Conservation (phyloP, 2,113 vertebrate species). For the Microcebus lehilahytsara region DNA sequence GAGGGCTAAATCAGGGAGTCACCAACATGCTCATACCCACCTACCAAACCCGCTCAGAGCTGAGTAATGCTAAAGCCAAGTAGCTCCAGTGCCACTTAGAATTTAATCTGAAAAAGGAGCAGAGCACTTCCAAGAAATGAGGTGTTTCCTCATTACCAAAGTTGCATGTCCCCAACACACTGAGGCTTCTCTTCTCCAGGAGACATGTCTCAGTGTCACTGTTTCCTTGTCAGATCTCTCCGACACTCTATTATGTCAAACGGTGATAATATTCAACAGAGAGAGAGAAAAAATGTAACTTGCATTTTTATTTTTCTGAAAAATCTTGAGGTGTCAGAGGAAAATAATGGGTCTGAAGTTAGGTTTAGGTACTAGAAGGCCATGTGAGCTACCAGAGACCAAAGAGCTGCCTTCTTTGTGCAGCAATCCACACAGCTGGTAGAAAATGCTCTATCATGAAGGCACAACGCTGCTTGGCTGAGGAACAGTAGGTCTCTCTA, state of each 20-base stretch:
- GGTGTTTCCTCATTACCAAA: neutral
- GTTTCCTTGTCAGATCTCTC: neutral
- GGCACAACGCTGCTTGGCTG: neutral
- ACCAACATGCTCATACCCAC: neutral
- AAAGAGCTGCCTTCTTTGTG: neutral
- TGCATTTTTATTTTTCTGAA: slow-evolving; percentile 13
- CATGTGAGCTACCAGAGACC: neutral
- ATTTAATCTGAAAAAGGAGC: neutral
- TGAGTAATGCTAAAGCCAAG: neutral
- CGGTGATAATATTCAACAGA: neutral
- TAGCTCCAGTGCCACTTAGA: neutral
- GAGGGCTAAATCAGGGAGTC: neutral
- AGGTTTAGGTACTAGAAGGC: neutral
- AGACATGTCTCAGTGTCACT: neutral
- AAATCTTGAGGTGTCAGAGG: neutral
- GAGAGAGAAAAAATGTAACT: neutral
- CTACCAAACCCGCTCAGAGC: neutral
- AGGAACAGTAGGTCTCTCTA: neutral
- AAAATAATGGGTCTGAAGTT: neutral
- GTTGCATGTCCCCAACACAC: neutral
- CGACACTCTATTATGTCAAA: neutral
- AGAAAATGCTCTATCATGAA: neutral
- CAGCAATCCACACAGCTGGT: neutral
- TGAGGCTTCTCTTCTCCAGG: neutral
- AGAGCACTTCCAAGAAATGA: neutral